phyloP scores from a whole-genome alignment of 2,113 vertebrate species.

The Microtus ochrogaster region DNA sequence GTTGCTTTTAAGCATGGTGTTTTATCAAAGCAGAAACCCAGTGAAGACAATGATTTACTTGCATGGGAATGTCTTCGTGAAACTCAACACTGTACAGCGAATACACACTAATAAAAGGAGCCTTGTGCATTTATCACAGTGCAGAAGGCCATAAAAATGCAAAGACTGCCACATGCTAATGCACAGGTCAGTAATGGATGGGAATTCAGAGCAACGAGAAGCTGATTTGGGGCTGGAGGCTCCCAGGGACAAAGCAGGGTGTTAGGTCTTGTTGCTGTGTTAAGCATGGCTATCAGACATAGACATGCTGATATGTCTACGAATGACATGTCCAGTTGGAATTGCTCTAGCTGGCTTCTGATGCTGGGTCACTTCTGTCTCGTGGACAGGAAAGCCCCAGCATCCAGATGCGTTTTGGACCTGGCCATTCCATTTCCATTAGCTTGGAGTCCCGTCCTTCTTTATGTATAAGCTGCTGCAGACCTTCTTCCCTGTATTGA shows the following conservation, averaged over 20 bases:
- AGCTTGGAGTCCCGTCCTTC: background rate
- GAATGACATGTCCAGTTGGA: no score
- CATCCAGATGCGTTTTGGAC: background rate
- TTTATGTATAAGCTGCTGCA: background rate
- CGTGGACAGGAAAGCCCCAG: background rate
- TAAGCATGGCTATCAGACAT: background rate
- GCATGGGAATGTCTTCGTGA: background rate
- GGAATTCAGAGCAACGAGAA: background rate
- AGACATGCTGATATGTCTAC: no score
- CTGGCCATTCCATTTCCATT: background rate
- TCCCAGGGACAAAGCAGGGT: background rate
- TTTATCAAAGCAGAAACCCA: background rate
- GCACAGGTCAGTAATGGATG: background rate
- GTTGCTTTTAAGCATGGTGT: background rate
- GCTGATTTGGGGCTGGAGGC: background rate
- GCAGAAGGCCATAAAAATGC: background rate
- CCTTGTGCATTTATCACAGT: accelerated
- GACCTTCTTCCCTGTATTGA: background rate
- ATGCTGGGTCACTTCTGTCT: background rate
- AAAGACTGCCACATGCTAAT: background rate
- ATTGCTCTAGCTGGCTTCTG: background rate
- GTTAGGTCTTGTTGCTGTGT: background rate
- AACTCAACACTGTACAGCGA: background rate
- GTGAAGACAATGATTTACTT: background rate
- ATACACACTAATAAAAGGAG: background rate